These are phyloP conservation scores for Drosophila oshimai DNA, from an alignment of 1,140 invertebrate genomes.

Conservation along the genomic window DNA sequence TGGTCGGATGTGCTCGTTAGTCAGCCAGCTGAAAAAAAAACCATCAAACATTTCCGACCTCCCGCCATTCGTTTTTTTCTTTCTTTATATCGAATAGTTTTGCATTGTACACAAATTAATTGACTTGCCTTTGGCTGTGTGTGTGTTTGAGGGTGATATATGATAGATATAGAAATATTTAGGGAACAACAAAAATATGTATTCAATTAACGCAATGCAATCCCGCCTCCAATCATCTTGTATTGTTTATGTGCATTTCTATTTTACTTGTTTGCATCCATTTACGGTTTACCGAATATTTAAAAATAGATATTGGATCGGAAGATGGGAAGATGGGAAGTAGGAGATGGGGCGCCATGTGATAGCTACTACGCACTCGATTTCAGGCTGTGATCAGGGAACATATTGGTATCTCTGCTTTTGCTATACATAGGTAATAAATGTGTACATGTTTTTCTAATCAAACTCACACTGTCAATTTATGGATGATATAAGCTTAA, in stretches of 20 bases:
- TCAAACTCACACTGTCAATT: too few species aligned
- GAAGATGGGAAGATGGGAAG: neutral
- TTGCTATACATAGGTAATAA: neutral
- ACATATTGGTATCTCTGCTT: neutral
- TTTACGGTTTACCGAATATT: neutral
- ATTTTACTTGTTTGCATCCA: neutral
- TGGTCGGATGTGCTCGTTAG: neutral
- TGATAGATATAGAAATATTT: neutral
- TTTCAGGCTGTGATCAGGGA: neutral
- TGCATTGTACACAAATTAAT: conserved; percentile 76
- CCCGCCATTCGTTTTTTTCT: too few species aligned
- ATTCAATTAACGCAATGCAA: conserved; percentile 39
- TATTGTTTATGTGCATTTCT: conserved; percentile 11
- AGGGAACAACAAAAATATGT: conserved; percentile 8
- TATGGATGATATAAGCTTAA: too few species aligned
- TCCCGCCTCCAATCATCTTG: conserved; percentile 1
- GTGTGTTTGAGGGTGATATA: neutral
- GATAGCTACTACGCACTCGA: neutral
- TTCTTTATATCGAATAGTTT: conserved; percentile 58
- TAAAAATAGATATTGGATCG: neutral
- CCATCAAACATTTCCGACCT: neutral
- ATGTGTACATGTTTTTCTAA: too few species aligned
- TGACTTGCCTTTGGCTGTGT: conserved; percentile 38
- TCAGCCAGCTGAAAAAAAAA: neutral
- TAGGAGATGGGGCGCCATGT: too few species aligned